These are phyloP conservation scores for Zoanthus gigantus DNA, from an alignment of 92 coral and sea anemone genomes.

Conservation along the genomic window DNA sequence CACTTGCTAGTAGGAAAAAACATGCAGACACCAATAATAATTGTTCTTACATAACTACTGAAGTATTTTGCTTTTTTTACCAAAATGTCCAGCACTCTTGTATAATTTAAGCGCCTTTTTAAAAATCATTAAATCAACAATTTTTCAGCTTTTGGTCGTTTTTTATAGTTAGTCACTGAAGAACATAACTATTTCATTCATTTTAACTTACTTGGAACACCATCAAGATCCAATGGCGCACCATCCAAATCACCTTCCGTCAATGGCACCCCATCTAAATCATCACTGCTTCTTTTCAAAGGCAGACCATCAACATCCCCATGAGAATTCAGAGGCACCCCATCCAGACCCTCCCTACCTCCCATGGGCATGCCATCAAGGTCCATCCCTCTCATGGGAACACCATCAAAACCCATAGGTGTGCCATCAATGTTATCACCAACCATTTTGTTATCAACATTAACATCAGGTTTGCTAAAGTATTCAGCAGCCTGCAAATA, in stretches of 20 bases:
- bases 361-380: conserved; percentile 62
- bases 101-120: no score
- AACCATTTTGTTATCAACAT: conserved; percentile 4
- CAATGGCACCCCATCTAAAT: conserved; percentile 81
- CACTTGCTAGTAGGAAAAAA: no score
- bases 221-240: conserved; percentile 73
- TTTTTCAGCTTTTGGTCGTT: no score
- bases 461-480: conserved; percentile 22
- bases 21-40: no score
- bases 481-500: conserved; percentile 32
- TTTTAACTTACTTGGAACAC: conserved; percentile 63
- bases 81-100: no score
- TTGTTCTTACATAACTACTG: no score
- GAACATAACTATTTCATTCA: neutral
- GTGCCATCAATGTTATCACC: conserved; percentile 79
- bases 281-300: conserved; percentile 50
- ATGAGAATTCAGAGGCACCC: neutral
- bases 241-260: conserved; percentile 77
- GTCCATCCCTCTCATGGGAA: conserved; percentile 58
- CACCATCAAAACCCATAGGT: conserved; percentile 68
- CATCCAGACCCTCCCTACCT: conserved; percentile 56
- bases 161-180: no score
- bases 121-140: no score
- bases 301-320: conserved; percentile 76
- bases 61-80: no score